phyloP scores from a whole-genome alignment of 2,113 vertebrate species.

The Lepus timidus region DNA sequence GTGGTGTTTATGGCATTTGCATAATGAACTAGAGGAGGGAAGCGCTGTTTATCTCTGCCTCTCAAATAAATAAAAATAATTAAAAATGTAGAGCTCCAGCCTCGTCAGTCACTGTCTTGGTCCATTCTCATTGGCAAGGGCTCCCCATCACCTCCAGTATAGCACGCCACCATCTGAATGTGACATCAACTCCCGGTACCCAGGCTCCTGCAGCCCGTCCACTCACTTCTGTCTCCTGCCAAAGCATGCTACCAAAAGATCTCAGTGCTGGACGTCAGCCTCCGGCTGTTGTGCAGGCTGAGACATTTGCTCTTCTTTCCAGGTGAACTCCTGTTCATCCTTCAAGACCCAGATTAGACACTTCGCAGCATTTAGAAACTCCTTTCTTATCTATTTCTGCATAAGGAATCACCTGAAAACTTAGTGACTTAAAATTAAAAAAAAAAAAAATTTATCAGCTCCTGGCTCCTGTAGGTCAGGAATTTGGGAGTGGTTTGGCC shows the following conservation, averaged over 20 bases:
- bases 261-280: neutral
- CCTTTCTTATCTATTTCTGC: neutral
- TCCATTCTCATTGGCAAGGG: neutral
- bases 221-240: neutral
- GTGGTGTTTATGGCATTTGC: too few relatives aligned
- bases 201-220: neutral
- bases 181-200: neutral
- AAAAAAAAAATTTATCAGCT: neutral
- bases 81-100: neutral
- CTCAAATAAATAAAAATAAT: too few relatives aligned
- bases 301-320: neutral
- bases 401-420: neutral
- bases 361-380: neutral
- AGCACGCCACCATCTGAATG: neutral
- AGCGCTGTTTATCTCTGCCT: too few relatives aligned
- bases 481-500: neutral
- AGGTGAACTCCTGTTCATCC: neutral
- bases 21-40: too few relatives aligned
- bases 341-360: conserved; percentile 10
- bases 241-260: neutral
- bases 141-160: neutral
- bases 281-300: neutral
- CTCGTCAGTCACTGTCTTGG: neutral
- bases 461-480: neutral
- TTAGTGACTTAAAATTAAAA: neutral